Conservation (phyloP, 2,797 vertebrate genomes). For the Urocyon cinereoargenteus region DNA sequence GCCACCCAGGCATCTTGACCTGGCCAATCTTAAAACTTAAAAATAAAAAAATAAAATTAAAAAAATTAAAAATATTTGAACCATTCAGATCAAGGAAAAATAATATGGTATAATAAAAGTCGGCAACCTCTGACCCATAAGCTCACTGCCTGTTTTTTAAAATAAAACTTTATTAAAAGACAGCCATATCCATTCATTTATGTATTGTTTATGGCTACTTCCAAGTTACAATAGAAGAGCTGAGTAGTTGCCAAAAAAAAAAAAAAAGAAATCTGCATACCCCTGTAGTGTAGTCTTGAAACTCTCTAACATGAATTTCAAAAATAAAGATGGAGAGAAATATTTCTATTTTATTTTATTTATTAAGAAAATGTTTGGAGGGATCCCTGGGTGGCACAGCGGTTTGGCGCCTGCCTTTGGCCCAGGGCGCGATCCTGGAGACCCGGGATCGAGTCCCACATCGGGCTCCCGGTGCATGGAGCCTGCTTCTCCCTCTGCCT, state of each 20-base stretch:
- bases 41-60: neutral
- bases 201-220: no score
- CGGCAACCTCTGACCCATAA: neutral
- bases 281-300: neutral
- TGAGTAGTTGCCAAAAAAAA: neutral
- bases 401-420: no score
- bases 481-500: no score
- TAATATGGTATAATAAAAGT: neutral
- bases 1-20: no score
- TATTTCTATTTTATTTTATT: neutral
- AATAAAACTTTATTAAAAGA: slow-evolving; percentile 1
- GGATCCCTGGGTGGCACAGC: no score
- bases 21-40: neutral
- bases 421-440: no score
- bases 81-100: neutral
- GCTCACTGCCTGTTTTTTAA: neutral
- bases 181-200: neutral
- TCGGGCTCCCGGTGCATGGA: no score
- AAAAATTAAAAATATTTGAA: neutral
- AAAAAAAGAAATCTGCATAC: neutral
- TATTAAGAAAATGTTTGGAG: neutral
- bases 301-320: neutral
- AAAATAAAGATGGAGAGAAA: neutral
- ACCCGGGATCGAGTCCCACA: no score
- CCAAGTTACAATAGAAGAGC: neutral